Base-by-base conservation (phyloP, 92 coral and sea anemone genomes). In the Parazoanthus atlanticus region DNA sequence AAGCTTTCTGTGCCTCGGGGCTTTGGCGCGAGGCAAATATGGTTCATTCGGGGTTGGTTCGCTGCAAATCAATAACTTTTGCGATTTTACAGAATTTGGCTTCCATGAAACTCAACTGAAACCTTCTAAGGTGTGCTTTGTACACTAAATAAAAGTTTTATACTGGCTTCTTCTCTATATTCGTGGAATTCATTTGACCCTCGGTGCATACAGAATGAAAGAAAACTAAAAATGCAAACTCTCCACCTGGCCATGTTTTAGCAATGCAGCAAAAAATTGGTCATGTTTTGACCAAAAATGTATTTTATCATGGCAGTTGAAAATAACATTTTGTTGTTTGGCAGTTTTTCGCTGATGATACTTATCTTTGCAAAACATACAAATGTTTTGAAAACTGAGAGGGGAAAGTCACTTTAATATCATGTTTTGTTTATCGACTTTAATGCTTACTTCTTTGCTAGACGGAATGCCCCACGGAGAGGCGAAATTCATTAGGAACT, bases 341-440 rank as follows among this genome's bases (percentile, higher is more conserved):
- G 64, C 23, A 7, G 33, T 28, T 78, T 28, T 25, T 12, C 21
- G 19, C 34, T 52, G 16, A 47, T 28, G 81, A 78, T 78, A 78
- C 58, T 78, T 33, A 40, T 41, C 81, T 26, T 21, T 41, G 64
- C 34, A 28, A 26, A 10, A 28, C 33, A 41, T 77, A 78, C n/a
- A 43, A 78, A 78, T 78, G 25, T 78, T 78, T 78, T 78, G 34
- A 29, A 78, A 61, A 23, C 69, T 61, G 69, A 61, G 28, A 61
- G 79, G 79, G 23, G 33, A 47, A 78, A 43, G 82, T 47, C 58
- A 49, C 82, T 78, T 15, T 78, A 49, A 43, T 46, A 41, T 43
- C 41, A 15, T 11, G 82, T 47, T 78, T 43, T 78, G 65, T 26
- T 11, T 43, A 78, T 78, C 10, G 34, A 78, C 7, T 40, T 43